Evolutionary conservation across 2,113 vertebrate species (phyloP), one percentile per base, ranked within the genome.

Genomic region (Antennarius striatus): DNA sequence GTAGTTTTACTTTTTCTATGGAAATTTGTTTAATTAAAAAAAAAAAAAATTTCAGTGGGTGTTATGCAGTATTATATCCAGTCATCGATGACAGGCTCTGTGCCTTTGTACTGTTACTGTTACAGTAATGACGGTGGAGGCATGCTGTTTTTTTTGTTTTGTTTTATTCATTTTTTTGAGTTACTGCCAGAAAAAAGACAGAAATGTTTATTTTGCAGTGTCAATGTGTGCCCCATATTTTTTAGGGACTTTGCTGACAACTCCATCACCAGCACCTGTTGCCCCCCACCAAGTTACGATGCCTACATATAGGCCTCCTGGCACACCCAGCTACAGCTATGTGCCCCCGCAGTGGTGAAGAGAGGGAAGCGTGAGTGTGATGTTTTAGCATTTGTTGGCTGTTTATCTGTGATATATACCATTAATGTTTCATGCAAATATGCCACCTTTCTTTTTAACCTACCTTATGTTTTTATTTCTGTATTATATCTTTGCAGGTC

Each of bases 341-440:
- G 95, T 99, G 90, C 95, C 97, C 88, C 93, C 96, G 8, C 97
- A 98, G 89, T 98, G 97, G 97, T 98, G 96, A 99, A 94, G 85
- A 79, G 80, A 82, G 88, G 88, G 87, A 92, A 92, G 89, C 75
- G 95, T 97, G 92, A 92, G 91, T 88, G 69, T 16, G 15, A 42
- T 2, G 13, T 3, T 42, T 12, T 22, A 0, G 3, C 14, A 5
- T 16, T 42, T 63, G 32, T 2, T 36, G 32, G 32, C 32, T 36
- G 32, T 7, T 4, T 7, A 36, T 36, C 7, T 36, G 32, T 36
- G 5, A 5, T 28, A 4, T 5, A 5, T 22, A 15, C 40, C 22
- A 22, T 22, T 22, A 22, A 36, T 36, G 32, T 36, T 36, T 36
- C 32, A 36, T 36, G 32, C 5, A 36, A 36, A 36, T 7, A 10